Base-by-base conservation (phyloP, 2,797 vertebrate species). In the Eidolon dupreanum region DNA sequence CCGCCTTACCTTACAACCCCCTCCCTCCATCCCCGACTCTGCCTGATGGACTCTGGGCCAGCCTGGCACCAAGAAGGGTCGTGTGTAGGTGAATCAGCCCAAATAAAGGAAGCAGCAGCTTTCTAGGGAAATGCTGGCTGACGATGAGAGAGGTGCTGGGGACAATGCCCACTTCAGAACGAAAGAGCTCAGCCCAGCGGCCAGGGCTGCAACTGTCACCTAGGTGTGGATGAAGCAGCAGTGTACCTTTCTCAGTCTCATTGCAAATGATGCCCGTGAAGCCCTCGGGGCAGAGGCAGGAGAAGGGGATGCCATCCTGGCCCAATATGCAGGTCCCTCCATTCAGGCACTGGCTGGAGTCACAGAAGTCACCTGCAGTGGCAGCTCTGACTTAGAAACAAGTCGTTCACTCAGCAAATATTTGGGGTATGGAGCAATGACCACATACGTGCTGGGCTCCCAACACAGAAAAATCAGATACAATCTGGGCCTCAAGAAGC, bases 221-320 rank as follows among this genome's bases (percentile, higher is more conserved):
- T 5, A 7, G 49, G 10, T 3, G 8, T 2, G 2, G 73, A 33
- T 33, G 33, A 33, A 26, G 55, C 3, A 2, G 36, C 26, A 51
- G 26, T 36, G 31, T 98, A 99, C 99, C 99, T 96, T 97, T 99
- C 97, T 99, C 99, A 0, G 99, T 99, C 94, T 99, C 98, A 20
- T 99, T 99, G 98, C 99, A 99, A 46, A 98, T 98, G 97, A 99
- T 98, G 71, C 99, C 99, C 4, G 98, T 95, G 22, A 99, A 99
- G 92, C 99, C 99, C 7, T 99, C 99, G 0, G 98, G 96, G 81
- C 99, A 99, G 98, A 99, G 99, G 93, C 99, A 99, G 98, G 99
- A 98, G 98, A 99, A 99, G 7, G 99, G 98, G 31, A 98, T 98
- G 0, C 98, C 98, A 53, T 99, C 99, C 5, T 99, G 98, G 28